Evolutionary conservation across 2,113 vertebrate genomes (phyloP).

Genomic region (Crotalus viridis): DNA sequence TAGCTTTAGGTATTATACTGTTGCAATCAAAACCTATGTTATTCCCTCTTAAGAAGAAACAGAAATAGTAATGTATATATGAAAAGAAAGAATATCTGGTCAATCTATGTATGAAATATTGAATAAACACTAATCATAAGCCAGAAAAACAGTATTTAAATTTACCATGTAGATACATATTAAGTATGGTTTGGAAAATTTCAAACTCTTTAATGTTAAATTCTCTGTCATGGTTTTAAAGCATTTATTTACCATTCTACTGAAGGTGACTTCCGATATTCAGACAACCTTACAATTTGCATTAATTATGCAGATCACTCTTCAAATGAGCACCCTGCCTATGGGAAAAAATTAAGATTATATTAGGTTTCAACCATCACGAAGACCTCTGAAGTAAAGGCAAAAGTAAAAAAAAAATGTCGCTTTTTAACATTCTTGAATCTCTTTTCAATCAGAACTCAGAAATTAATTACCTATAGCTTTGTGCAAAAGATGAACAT

Average conservation of each 20-base stretch:
- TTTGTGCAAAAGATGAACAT: not conserved
- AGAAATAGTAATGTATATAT: not conserved
- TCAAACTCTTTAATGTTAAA: not conserved
- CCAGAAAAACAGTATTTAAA: not conserved
- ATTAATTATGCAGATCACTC: not conserved
- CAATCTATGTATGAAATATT: not conserved
- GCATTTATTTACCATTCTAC: conserved; percentile 16
- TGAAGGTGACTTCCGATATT: not conserved
- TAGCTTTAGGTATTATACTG: not conserved
- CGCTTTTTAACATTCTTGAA: not conserved
- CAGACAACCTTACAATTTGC: not conserved
- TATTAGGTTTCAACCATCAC: not conserved
- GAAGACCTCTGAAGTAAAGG: not conserved
- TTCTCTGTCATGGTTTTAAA: not conserved
- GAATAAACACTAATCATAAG: not conserved
- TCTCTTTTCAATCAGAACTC: not conserved
- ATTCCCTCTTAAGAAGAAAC: not conserved
- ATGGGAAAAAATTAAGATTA: not conserved
- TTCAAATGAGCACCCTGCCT: not conserved
- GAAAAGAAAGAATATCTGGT: not conserved
- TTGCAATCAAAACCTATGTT: not conserved
- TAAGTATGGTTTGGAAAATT: not conserved
- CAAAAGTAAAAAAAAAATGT: not conserved
- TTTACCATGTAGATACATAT: not conserved
- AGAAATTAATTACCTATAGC: not conserved